Percentiles rank a stretch among this genome's conserved stretches.
phyloP scores from a whole-genome alignment of 2,113 vertebrate genomes.

The Pogona vitticeps region DNA sequence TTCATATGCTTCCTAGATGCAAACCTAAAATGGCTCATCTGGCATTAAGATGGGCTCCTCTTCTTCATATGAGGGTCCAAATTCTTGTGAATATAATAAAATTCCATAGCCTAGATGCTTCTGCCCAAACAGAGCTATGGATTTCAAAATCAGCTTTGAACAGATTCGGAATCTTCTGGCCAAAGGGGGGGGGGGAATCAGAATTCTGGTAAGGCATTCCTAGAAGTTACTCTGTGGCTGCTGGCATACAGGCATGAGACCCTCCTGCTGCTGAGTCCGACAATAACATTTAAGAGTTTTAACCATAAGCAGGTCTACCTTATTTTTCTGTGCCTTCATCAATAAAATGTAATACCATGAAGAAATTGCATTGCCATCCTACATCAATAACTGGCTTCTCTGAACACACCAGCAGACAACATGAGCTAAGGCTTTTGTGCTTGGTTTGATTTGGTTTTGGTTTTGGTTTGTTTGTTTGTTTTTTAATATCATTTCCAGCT shows the following conservation, averaged over 20 bases:
- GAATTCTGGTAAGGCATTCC: not conserved
- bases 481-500: constrained; percentile 30
- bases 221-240: not conserved
- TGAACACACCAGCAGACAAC: not conserved
- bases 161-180: not conserved
- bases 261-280: not conserved
- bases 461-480: too few relatives aligned
- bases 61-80: too few relatives aligned
- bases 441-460: not conserved
- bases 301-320: not conserved
- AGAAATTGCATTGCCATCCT: not conserved
- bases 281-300: constrained; percentile 16
- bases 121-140: not conserved
- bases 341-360: constrained; percentile 12
- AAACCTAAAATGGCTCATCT: too few relatives aligned
- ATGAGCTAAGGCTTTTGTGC: not conserved
- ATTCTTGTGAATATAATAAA: too few relatives aligned
- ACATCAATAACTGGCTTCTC: not conserved
- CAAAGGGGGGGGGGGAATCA: not conserved
- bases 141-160: not conserved
- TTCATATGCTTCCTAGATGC: too few relatives aligned
- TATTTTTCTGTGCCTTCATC: not conserved
- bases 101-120: too few relatives aligned
- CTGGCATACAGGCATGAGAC: constrained; percentile 15
- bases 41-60: too few relatives aligned